phyloP scores from a whole-genome alignment of 2,113 vertebrate genomes.

The Oceanodroma tethys region DNA sequence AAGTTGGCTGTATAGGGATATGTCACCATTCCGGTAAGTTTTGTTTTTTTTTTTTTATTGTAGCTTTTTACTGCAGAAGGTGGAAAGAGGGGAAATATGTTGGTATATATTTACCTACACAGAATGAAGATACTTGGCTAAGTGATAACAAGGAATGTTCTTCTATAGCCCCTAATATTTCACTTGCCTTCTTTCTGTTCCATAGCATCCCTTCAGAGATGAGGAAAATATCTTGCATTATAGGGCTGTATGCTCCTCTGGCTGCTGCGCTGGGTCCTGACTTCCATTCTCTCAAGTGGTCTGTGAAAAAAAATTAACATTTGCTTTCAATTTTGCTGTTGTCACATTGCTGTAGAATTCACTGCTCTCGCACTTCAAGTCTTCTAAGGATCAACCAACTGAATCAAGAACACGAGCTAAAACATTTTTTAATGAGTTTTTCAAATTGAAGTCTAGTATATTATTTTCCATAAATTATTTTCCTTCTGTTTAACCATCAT shows the following conservation, averaged over 20 bases:
- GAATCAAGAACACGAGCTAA: not conserved
- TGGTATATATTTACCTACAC: not conserved
- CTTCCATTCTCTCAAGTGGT: not conserved
- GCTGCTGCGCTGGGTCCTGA: not conserved
- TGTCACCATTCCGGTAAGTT: not conserved
- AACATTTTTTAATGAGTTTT: constrained; percentile 28
- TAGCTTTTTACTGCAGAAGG: not conserved
- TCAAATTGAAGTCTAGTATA: not conserved
- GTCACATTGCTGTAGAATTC: not conserved
- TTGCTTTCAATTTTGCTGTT: constrained; percentile 11
- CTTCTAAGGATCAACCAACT: not conserved
- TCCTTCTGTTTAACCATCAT: not conserved
- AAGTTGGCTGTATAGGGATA: not conserved
- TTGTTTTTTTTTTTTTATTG: not conserved
- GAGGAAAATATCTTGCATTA: not conserved
- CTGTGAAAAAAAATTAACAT: not conserved
- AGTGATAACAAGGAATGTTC: not conserved
- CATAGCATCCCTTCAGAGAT: not conserved
- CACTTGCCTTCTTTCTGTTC: not conserved
- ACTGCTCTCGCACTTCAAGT: not conserved
- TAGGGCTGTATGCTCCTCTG: not conserved
- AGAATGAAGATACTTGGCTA: not conserved
- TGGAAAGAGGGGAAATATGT: not conserved
- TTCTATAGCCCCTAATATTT: not conserved
- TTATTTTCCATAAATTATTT: constrained; percentile 10